phyloP scores from a whole-genome alignment of 2,888 invertebrate species.

The Drosophila atripex region DNA sequence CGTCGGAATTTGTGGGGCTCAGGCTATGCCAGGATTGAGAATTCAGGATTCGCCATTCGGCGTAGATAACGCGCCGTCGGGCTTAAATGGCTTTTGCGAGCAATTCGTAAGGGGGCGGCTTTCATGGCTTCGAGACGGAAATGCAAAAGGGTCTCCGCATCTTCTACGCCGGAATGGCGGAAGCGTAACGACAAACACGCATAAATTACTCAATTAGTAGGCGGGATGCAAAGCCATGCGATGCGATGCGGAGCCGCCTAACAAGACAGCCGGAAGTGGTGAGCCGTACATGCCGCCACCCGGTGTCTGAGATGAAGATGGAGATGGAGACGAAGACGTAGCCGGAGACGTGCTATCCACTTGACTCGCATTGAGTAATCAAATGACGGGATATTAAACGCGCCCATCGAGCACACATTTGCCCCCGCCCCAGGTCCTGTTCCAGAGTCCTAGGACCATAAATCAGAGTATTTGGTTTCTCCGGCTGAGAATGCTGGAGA shows the following conservation, averaged over 20 bases:
- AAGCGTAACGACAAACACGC: slow-evolving; percentile 66
- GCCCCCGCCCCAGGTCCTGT: background rate
- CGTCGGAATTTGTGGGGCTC: slow-evolving; percentile 23
- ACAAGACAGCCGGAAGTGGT: slow-evolving; percentile 55
- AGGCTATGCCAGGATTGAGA: background rate
- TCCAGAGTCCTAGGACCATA: slow-evolving; percentile 16
- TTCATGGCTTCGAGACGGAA: slow-evolving; percentile 12
- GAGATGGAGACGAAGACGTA: background rate
- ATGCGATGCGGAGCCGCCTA: slow-evolving; percentile 45
- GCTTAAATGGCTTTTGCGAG: slow-evolving; percentile 55
- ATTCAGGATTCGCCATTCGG: slow-evolving; percentile 24
- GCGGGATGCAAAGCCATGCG: slow-evolving; percentile 50
- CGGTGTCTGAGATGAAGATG: background rate
- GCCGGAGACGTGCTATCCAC: background rate
- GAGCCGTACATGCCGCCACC: slow-evolving; percentile 21
- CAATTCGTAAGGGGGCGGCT: slow-evolving; percentile 4
- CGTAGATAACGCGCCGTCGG: slow-evolving; percentile 56
- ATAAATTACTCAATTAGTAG: slow-evolving; percentile 78
- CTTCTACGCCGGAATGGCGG: slow-evolving; percentile 24
- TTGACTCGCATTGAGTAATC: slow-evolving; percentile 58
- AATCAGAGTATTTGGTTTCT: slow-evolving; percentile 20
- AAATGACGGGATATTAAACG: slow-evolving; percentile 64
- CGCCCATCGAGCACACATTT: slow-evolving; percentile 12
- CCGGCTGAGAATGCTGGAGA: slow-evolving; percentile 4
- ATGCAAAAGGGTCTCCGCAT: slow-evolving; percentile 16